Percentiles rank a stretch among this genome's conserved stretches.
phyloP scores from a whole-genome alignment of 2,113 vertebrate genomes.

The Corythaixoides concolor region DNA sequence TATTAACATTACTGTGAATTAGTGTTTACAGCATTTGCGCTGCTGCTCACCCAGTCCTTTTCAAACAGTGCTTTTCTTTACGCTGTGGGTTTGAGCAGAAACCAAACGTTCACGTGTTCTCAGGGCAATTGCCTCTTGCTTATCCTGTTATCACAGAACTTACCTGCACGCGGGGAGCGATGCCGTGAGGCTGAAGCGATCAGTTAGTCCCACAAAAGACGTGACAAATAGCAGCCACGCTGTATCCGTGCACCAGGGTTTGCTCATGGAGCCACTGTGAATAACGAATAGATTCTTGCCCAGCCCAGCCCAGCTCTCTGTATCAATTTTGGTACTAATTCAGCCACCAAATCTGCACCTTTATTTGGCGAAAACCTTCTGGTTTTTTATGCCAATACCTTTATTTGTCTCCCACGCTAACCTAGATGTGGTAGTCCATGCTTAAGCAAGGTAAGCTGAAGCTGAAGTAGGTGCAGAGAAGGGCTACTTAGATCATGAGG shows the following conservation, averaged over 20 bases:
- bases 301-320: neutral
- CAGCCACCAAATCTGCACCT: neutral
- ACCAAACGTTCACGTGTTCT: neutral
- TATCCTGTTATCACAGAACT: neutral
- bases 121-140: neutral
- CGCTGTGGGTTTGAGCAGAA: neutral
- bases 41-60: neutral
- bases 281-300: neutral
- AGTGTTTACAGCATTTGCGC: neutral
- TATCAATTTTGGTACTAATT: neutral
- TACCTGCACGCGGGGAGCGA: neutral
- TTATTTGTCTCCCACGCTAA: neutral
- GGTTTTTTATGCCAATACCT: neutral
- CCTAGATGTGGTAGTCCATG: too few relatives aligned
- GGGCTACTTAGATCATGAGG: neutral
- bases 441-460: neutral
- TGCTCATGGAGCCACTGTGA: neutral
- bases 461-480: neutral
- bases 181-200: neutral
- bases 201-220: neutral
- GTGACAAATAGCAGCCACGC: neutral
- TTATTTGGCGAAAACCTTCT: neutral
- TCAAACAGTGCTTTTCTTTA: neutral
- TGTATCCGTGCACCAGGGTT: neutral
- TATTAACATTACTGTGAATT: neutral